Conservation (phyloP, 2,888 invertebrate species). For the Eupithecia inturbata region DNA sequence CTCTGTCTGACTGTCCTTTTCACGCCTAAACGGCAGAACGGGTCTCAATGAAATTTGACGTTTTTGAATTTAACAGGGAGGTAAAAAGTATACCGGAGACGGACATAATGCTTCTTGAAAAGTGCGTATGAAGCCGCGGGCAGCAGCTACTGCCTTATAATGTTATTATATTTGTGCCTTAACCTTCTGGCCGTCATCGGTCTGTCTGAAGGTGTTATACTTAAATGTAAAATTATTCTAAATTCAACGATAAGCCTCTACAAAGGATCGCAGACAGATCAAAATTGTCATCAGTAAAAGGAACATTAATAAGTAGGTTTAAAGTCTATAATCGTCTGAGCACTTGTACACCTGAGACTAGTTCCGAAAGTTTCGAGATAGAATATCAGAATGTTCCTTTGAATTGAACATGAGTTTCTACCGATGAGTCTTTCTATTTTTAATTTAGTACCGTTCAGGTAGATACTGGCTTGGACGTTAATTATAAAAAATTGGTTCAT, state of each 20-base stretch:
- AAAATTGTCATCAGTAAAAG: not conserved
- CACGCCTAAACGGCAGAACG: no score
- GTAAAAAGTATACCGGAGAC: no score
- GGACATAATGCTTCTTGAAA: no score
- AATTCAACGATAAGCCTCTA: not conserved
- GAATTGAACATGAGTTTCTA: conserved; percentile 5
- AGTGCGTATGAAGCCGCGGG: no score
- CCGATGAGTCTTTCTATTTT: not conserved
- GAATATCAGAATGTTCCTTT: not conserved
- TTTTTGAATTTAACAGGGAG: no score
- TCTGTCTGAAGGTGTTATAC: not conserved
- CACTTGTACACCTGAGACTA: not conserved
- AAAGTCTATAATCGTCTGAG: not conserved
- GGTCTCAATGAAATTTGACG: no score
- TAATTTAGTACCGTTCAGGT: not conserved
- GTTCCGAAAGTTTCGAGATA: not conserved
- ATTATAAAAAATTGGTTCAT: no score
- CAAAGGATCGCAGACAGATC: not conserved
- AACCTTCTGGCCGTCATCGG: not conserved
- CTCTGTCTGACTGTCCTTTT: no score
- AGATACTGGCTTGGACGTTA: not conserved
- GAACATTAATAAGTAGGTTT: not conserved
- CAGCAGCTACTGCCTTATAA: no score
- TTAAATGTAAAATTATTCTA: not conserved
- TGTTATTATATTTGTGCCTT: no score